Percentiles rank a stretch among this genome's conserved stretches.
Evolutionary conservation across 2,113 vertebrate genomes (phyloP).

Genomic region (Thunnus thynnus): DNA sequence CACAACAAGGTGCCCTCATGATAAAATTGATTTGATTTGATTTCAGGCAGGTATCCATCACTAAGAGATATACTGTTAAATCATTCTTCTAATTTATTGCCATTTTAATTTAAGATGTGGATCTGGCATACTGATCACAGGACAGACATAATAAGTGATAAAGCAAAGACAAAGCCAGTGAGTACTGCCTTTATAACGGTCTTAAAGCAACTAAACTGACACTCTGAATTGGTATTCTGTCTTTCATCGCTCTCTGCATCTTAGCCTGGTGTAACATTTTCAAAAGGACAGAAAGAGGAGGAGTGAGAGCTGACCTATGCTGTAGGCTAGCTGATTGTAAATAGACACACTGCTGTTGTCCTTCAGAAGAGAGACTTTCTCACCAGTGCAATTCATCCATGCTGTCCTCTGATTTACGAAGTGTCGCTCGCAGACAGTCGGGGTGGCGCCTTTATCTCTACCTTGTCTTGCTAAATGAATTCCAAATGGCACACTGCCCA

Average conservation of each 20-base stretch:
- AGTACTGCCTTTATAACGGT: neutral
- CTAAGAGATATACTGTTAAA: neutral
- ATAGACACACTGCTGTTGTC: conserved; percentile 74
- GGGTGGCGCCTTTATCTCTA: conserved; percentile 78
- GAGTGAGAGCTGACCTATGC: conserved; percentile 67
- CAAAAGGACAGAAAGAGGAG: conserved; percentile 61
- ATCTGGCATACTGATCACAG: neutral
- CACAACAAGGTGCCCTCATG: neutral
- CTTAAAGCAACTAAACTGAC: conserved; percentile 23
- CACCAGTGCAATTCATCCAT: conserved; percentile 67
- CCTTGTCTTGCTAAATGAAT: conserved; percentile 79
- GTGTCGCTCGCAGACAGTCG: conserved; percentile 63
- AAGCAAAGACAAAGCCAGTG: neutral
- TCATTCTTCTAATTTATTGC: conserved; percentile 13
- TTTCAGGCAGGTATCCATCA: conserved; percentile 37
- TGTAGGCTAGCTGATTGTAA: conserved; percentile 72
- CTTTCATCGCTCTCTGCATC: conserved; percentile 32
- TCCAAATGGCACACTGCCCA: conserved; percentile 82
- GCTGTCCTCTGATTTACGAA: conserved; percentile 75
- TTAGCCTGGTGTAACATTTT: conserved; percentile 54
- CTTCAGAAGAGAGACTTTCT: conserved; percentile 75
- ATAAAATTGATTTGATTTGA: conserved; percentile 28
- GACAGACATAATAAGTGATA: conserved; percentile 10
- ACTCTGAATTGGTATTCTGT: conserved; percentile 17
- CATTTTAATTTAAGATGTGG: conserved; percentile 29